Conservation (phyloP, 37 sponge, comb jelly and placozoan species). For the Beroe forskalii region DNA sequence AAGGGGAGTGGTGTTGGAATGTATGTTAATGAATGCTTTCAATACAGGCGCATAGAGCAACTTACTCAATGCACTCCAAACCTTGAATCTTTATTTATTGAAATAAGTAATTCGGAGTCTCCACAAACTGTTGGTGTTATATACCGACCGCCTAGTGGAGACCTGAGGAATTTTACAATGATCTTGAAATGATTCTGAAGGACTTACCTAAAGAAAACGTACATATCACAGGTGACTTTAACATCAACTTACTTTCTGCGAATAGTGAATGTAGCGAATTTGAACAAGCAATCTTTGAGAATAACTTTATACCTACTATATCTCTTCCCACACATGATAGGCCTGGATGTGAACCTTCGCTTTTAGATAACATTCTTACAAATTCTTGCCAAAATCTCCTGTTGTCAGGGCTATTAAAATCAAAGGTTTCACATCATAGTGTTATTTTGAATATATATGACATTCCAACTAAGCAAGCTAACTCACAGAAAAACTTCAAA, state of each 20-base stretch:
- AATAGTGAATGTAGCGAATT: neutral
- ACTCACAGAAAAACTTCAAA: too few relatives aligned
- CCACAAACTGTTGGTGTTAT: slow-evolving; percentile 10
- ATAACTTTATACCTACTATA: neutral
- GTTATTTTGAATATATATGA: neutral
- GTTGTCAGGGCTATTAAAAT: neutral
- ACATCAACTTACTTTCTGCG: too few relatives aligned
- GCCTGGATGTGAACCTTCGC: neutral
- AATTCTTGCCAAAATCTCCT: neutral
- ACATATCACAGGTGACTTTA: too few relatives aligned
- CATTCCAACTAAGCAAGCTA: too few relatives aligned
- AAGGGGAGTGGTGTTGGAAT: neutral
- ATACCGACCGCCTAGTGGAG: neutral
- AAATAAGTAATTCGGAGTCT: neutral
- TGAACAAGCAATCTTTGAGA: neutral
- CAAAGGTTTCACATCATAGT: neutral
- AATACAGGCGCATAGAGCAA: neutral
- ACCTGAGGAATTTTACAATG: neutral
- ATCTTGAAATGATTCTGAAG: neutral
- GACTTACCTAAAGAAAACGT: too few relatives aligned
- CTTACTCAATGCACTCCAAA: neutral
- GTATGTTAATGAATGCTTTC: neutral
- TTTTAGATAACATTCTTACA: neutral
- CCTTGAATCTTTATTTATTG: neutral
- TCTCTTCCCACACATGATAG: neutral